Percentiles rank a stretch among this genome's conserved stretches.
Evolutionary conservation across 2,113 vertebrate species (phyloP).

Genomic region (Acinonyx jubatus): DNA sequence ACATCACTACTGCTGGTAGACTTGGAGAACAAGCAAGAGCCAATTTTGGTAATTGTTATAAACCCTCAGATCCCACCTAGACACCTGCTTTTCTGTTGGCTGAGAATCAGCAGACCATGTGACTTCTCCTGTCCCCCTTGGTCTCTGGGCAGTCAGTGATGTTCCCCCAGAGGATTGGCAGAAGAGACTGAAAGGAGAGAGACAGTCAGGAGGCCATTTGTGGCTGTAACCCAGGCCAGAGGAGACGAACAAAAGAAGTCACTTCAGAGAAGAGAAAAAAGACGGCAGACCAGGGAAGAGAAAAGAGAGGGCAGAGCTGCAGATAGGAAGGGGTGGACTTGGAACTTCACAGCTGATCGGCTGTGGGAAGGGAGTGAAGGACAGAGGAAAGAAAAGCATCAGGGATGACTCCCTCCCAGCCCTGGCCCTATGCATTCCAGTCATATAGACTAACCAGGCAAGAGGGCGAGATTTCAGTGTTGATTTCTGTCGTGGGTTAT

Average conservation of each 20-base stretch:
- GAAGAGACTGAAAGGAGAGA: not conserved
- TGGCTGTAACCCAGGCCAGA: not conserved
- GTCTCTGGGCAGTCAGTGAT: not conserved
- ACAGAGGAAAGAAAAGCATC: not conserved
- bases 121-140: not conserved
- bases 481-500: not conserved
- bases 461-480: not conserved
- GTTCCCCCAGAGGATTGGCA: not conserved
- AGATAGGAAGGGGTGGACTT: not conserved
- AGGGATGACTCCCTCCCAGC: accelerated
- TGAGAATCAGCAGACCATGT: not conserved
- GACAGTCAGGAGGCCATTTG: not conserved
- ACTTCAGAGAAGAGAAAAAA: not conserved
- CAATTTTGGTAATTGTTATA: not conserved
- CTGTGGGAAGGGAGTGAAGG: not conserved
- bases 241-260: not conserved
- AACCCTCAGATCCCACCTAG: not conserved
- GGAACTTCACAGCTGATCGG: not conserved
- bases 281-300: not conserved
- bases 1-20: not conserved
- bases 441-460: not conserved
- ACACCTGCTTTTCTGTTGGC: not conserved
- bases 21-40: not conserved
- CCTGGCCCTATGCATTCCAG: not conserved
- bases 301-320: not conserved